A percentile compares a stretch with the other conserved stretches of the same genome.
Evolutionary conservation across 2,888 invertebrate species (phyloP).

Genomic region (Troides oblongomaculatus): DNA sequence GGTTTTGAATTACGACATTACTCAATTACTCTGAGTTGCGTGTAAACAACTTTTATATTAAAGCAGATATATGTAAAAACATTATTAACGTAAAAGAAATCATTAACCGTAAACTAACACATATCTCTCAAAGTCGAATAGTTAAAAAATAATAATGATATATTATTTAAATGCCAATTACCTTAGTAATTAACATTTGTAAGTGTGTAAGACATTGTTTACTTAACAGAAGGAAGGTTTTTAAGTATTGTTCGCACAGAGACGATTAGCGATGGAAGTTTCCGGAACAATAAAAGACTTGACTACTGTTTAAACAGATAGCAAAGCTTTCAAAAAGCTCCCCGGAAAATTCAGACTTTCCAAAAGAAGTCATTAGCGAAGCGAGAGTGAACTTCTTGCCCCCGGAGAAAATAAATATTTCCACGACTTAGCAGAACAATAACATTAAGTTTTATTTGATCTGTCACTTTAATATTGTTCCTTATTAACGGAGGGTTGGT

Average conservation of each 20-base stretch:
- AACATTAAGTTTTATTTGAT: constrained; percentile 60
- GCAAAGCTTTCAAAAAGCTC: constrained; percentile 60
- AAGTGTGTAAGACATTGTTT: constrained; percentile 6
- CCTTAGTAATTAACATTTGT: not conserved
- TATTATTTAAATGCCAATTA: not conserved
- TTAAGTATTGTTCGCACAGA: constrained; percentile 39
- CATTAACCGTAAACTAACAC: not conserved
- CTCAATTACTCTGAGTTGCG: constrained; percentile 41
- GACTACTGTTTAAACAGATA: constrained; percentile 67
- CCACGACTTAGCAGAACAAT: constrained; percentile 55
- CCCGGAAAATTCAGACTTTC: constrained; percentile 59
- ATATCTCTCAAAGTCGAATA: not conserved
- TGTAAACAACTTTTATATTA: not conserved
- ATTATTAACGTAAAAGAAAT: not conserved
- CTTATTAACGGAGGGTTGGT: constrained; percentile 34
- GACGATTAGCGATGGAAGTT: constrained; percentile 42
- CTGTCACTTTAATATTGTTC: constrained; percentile 38
- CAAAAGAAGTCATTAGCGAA: constrained; percentile 75
- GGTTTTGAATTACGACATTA: constrained; percentile 49
- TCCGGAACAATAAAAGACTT: constrained; percentile 54
- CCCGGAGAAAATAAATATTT: constrained; percentile 69
- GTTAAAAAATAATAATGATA: not conserved
- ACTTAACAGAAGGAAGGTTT: constrained; percentile 27
- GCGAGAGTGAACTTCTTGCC: constrained; percentile 61
- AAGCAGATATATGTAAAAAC: not conserved